Evolutionary conservation across 2,113 vertebrate species (phyloP).

Genomic region (Illadopsis cleaveri): DNA sequence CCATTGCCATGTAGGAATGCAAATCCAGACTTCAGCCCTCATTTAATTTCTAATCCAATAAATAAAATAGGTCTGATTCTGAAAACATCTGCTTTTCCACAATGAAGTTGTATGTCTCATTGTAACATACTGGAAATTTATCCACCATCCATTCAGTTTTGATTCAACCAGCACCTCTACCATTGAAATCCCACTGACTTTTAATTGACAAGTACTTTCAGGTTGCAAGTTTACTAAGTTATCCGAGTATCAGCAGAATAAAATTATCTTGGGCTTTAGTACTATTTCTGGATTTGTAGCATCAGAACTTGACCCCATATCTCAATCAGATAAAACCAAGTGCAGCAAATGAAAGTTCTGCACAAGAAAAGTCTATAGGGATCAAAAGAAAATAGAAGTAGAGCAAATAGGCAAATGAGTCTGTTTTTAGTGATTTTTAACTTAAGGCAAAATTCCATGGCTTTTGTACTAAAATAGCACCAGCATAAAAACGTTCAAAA

Average conservation of each 20-base stretch:
- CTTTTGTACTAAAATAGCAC: background rate
- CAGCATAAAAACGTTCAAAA: background rate
- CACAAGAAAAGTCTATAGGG: background rate
- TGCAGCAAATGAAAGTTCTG: background rate
- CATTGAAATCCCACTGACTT: background rate
- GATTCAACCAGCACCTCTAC: background rate
- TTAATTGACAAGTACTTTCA: background rate
- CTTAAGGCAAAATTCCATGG: background rate
- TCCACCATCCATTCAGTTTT: background rate
- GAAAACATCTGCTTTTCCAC: background rate
- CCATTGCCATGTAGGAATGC: background rate
- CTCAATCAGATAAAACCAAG: background rate
- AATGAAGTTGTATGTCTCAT: background rate
- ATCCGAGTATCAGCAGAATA: background rate
- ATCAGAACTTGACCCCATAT: background rate
- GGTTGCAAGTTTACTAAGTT: background rate
- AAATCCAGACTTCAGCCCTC: background rate
- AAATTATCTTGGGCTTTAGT: background rate
- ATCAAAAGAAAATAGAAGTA: slow-evolving; percentile 17
- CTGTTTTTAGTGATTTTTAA: background rate
- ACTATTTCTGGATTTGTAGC: background rate
- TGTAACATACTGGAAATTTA: background rate
- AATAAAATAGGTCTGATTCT: background rate
- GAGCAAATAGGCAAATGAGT: slow-evolving; percentile 1
- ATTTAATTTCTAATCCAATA: background rate